Base-by-base conservation (phyloP, 2,888 invertebrate genomes). In the Hedya salicella region DNA sequence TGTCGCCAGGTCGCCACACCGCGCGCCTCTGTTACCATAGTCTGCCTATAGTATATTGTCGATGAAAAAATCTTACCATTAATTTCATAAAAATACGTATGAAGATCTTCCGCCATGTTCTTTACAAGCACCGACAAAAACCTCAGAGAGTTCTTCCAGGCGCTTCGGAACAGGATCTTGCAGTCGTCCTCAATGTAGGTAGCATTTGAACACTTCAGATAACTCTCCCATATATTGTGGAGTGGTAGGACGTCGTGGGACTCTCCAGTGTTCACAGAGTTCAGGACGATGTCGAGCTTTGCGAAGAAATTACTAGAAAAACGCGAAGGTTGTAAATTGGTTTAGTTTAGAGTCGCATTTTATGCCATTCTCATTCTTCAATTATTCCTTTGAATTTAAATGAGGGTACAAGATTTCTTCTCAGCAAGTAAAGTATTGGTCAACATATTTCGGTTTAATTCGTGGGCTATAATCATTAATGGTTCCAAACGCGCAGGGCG, bases 31-130 rank as follows among this genome's bases (percentile, higher is more conserved):
- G n/a, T n/a, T n/a, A n/a, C n/a, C n/a, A n/a, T n/a, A n/a, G n/a
- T n/a, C n/a, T n/a, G n/a, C n/a, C n/a, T n/a, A n/a, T n/a, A n/a
- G n/a, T n/a, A n/a, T n/a, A n/a, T n/a, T n/a, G n/a, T n/a, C n/a
- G n/a, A n/a, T n/a, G n/a, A n/a, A n/a, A n/a, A n/a, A 4, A 53
- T 48, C 80, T 79, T 73, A 91, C 93, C 91, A 75, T 87, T 86
- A 36, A 82, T 75, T 68, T 93, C 92, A 9, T 64, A 80, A 50
- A 92, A 87, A 71, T 92, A 93, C 0, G 77, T 85, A 14, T 81
- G 62, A 11, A 92, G 70, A 70, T 91, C 91, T 0, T 64, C 69
- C 0, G 84, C 83, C 2, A 87, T 69, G 44, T 85, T 83, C 21
- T 80, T 78, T 0, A 87, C 71, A 2, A 83, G 77, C 0, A 83